A percentile compares a stretch with the other conserved stretches of the same genome.
phyloP scores from a whole-genome alignment of 2,888 invertebrate species.

The Platycheirus albimanus region DNA sequence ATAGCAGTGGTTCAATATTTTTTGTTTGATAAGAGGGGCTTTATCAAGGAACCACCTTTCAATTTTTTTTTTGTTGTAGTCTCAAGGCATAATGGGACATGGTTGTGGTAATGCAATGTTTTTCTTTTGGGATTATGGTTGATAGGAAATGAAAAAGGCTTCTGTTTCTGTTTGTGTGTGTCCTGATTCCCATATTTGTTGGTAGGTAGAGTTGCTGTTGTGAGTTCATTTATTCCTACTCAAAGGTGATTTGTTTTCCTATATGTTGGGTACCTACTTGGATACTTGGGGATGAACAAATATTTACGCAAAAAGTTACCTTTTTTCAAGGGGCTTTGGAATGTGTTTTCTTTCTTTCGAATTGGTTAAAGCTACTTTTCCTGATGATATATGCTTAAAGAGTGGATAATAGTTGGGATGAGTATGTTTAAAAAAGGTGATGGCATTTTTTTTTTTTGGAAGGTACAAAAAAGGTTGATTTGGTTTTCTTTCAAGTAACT shows the following conservation, averaged over 20 bases:
- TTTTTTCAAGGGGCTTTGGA: constrained; percentile 5
- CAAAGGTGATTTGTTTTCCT: constrained; percentile 8
- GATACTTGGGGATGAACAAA: constrained; percentile 21
- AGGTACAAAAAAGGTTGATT: constrained; percentile 11
- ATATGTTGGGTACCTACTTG: neutral
- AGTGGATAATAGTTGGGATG: constrained; percentile 8
- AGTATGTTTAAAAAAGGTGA: neutral
- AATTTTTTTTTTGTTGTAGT: no score
- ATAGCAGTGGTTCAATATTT: constrained; percentile 16
- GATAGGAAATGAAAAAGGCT: constrained; percentile 62
- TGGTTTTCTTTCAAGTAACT: constrained; percentile 7
- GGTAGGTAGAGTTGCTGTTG: no score
- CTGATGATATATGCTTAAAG: neutral
- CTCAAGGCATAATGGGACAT: neutral
- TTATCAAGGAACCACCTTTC: constrained; percentile 1
- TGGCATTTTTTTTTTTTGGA: neutral
- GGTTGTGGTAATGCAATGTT: constrained; percentile 42
- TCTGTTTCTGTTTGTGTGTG: constrained; percentile 5
- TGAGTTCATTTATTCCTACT: constrained; percentile 1
- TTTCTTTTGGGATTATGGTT: constrained; percentile 43
- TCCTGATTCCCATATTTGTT: neutral
- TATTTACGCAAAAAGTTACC: constrained; percentile 43
- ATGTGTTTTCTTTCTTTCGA: constrained; percentile 2
- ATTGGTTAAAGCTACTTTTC: no score
- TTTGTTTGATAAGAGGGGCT: neutral